These are phyloP conservation scores for Aphelocoma californica DNA, from an alignment of 2,797 vertebrate species.

Conservation along the genomic window DNA sequence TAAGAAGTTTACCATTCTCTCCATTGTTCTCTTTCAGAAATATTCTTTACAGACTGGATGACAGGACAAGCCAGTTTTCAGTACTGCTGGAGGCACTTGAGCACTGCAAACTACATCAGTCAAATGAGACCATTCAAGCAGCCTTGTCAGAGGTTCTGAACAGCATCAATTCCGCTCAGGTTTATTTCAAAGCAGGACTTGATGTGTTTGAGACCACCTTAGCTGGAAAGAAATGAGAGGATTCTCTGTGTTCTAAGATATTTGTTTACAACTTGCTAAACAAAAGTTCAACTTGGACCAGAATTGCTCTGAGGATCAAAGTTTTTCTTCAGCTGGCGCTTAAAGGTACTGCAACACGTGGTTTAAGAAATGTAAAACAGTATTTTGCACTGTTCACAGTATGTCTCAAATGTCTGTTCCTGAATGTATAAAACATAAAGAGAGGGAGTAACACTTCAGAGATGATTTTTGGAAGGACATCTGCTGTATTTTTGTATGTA, in stretches of 20 bases:
- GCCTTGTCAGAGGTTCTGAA: slow-evolving; percentile 83
- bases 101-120: slow-evolving; percentile 61
- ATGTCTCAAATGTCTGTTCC: slow-evolving; percentile 54
- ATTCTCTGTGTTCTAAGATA: slow-evolving; percentile 42
- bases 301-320: slow-evolving; percentile 57
- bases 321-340: slow-evolving; percentile 38
- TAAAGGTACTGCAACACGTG: slow-evolving; percentile 39
- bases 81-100: slow-evolving; percentile 81
- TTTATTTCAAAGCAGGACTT: slow-evolving; percentile 86
- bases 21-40: slow-evolving; percentile 80
- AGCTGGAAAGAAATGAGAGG: slow-evolving; percentile 72
- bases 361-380: slow-evolving; percentile 48
- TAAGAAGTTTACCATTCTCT: slow-evolving; percentile 26
- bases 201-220: slow-evolving; percentile 87
- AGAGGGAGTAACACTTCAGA: slow-evolving; percentile 51
- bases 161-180: slow-evolving; percentile 86
- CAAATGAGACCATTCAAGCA: slow-evolving; percentile 75
- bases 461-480: slow-evolving; percentile 58
- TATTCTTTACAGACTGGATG: slow-evolving; percentile 87
- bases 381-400: slow-evolving; percentile 72
- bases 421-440: slow-evolving; percentile 59
- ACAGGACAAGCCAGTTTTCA: slow-evolving; percentile 81
- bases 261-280: slow-evolving; percentile 70
- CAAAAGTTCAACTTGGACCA: slow-evolving; percentile 57
- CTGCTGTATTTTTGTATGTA: slow-evolving; percentile 71